phyloP scores from a whole-genome alignment of 2,113 vertebrate genomes.

The Helogale parvula region DNA sequence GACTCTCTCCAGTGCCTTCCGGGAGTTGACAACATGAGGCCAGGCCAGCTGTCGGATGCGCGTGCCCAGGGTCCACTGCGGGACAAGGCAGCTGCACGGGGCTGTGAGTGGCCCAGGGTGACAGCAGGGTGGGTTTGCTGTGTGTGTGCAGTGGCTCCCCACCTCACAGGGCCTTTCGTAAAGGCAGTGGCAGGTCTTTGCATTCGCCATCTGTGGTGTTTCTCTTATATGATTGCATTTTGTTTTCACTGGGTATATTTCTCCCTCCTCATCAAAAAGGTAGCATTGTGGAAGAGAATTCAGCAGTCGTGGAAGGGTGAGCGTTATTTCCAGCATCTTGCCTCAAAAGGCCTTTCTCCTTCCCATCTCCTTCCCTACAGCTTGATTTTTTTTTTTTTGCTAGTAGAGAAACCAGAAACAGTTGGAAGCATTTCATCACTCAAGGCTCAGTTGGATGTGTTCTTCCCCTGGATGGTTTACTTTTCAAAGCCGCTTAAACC shows the following conservation, averaged over 20 bases:
- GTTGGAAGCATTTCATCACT: background rate
- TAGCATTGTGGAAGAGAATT: background rate
- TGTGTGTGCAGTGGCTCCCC: background rate
- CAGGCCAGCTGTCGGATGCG: background rate
- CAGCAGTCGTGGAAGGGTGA: background rate
- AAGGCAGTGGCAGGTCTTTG: background rate
- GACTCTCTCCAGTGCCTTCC: background rate
- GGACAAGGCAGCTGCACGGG: background rate
- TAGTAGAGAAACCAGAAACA: background rate
- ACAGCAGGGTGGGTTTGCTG: background rate
- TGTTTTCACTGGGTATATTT: background rate
- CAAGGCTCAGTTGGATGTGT: background rate
- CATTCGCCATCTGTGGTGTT: background rate
- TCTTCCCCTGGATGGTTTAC: background rate
- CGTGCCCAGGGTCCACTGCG: rapidly evolving
- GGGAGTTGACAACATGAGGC: background rate
- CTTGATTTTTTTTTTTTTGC: background rate
- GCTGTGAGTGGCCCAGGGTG: background rate
- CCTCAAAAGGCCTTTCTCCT: background rate
- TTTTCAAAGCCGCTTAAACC: background rate
- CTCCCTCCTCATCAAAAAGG: background rate
- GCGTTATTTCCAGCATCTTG: background rate
- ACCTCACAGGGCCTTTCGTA: background rate
- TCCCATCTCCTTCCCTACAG: background rate
- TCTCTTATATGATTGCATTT: background rate